Percentiles rank a stretch among this genome's conserved stretches.
phyloP scores from a whole-genome alignment of 2,888 invertebrate species.

The Lissocephala sabroskyi region DNA sequence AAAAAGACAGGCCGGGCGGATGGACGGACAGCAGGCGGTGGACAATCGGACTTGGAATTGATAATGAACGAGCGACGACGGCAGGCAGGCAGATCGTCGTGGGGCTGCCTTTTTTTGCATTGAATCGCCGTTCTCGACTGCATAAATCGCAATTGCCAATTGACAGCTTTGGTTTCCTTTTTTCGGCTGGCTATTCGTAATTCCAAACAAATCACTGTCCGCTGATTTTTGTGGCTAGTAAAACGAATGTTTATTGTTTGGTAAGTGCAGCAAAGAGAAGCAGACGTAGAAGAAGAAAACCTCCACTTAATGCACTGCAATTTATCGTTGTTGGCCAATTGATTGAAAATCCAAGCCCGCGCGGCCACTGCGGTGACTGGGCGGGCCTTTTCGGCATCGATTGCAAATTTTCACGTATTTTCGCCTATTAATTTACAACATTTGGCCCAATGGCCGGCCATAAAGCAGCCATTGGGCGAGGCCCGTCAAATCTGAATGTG shows the following conservation, averaged over 20 bases:
- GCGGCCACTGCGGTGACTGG: slow-evolving; percentile 16
- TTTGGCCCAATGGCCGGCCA: slow-evolving; percentile 47
- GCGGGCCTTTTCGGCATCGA: neutral
- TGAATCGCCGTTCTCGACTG: slow-evolving; percentile 15
- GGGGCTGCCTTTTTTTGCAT: slow-evolving; percentile 1
- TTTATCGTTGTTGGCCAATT: slow-evolving; percentile 49
- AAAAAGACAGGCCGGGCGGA: no score
- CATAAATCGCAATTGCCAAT: slow-evolving; percentile 51
- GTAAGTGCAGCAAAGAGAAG: no score
- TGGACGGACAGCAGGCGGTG: no score
- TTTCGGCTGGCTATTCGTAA: no score
- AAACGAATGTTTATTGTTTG: slow-evolving; percentile 63
- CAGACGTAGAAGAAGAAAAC: no score
- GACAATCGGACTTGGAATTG: slow-evolving; percentile 5
- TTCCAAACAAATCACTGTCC: slow-evolving; percentile 59
- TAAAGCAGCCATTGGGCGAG: slow-evolving; percentile 19
- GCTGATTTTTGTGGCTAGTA: slow-evolving; percentile 31
- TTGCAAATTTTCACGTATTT: slow-evolving; percentile 37
- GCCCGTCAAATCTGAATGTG: no score
- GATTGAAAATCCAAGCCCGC: no score
- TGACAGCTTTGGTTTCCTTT: slow-evolving; percentile 46
- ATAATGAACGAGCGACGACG: neutral
- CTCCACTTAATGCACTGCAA: slow-evolving; percentile 57
- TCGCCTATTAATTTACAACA: slow-evolving; percentile 62
- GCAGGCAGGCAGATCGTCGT: neutral